Percentiles rank a stretch among this genome's conserved stretches.
These are phyloP conservation scores for Ochropleura plecta DNA, from an alignment of 2,888 invertebrate genomes.

Conservation along the genomic window DNA sequence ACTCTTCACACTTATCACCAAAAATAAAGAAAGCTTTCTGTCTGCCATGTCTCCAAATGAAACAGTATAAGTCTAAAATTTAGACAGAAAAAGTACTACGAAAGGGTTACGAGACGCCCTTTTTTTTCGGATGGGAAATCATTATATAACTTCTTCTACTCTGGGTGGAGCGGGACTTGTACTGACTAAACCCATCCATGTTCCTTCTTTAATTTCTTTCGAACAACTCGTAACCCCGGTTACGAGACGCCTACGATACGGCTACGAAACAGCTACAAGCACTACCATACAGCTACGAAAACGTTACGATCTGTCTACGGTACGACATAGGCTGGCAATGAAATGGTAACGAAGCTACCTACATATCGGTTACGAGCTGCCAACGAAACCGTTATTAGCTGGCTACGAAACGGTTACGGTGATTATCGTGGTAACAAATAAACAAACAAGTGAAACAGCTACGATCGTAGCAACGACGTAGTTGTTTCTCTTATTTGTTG, in stretches of 20 bases:
- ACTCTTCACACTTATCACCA: background rate
- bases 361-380: constrained; percentile 4
- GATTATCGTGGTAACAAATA: no score
- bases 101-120: background rate
- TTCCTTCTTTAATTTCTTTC: no score
- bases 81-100: background rate
- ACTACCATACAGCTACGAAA: background rate
- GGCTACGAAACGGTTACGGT: background rate
- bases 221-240: no score
- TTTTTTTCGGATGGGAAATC: no score
- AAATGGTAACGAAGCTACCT: background rate
- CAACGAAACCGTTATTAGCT: background rate
- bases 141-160: no score
- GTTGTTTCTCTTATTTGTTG: no score
- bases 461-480: no score
- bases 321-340: background rate
- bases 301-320: background rate
- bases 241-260: background rate
- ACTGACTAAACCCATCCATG: no score
- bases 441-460: background rate
- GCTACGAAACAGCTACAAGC: constrained; percentile 1
- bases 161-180: no score
- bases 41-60: background rate
- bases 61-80: background rate
- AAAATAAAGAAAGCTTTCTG: background rate